phyloP scores from a whole-genome alignment of 1,140 invertebrate genomes.

The Bathynomus jamesi region DNA sequence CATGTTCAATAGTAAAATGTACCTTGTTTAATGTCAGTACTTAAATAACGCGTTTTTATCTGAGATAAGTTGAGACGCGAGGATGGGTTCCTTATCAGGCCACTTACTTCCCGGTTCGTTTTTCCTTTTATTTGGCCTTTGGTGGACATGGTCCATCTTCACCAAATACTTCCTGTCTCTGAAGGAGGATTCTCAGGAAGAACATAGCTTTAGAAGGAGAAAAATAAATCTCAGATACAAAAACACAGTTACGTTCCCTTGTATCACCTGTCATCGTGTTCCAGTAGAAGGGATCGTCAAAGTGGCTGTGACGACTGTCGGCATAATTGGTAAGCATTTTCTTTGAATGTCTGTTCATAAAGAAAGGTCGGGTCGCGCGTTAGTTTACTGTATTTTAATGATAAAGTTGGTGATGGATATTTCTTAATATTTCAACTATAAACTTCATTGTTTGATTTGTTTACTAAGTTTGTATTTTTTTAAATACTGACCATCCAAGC shows the following conservation, averaged over 20 bases:
- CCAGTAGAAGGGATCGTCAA: conserved; percentile 11
- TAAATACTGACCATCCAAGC: too few species aligned
- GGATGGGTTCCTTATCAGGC: conserved; percentile 24
- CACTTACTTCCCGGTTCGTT: conserved; percentile 49
- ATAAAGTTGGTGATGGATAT: too few species aligned
- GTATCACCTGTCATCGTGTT: neutral
- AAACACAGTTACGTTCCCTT: conserved; percentile 11
- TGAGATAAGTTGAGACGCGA: too few species aligned
- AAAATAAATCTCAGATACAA: neutral
- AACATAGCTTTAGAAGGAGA: neutral
- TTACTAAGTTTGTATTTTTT: too few species aligned
- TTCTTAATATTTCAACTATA: too few species aligned
- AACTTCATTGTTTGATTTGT: too few species aligned
- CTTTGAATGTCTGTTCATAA: too few species aligned
- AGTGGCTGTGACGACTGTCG: neutral
- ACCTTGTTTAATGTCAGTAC: too few species aligned
- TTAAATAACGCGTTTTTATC: too few species aligned
- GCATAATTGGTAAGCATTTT: conserved; percentile 8
- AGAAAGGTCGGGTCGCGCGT: too few species aligned
- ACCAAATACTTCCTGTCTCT: conserved; percentile 2
- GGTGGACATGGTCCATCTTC: conserved; percentile 45
- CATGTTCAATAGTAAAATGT: too few species aligned
- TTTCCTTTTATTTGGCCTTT: conserved; percentile 45
- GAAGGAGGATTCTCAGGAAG: neutral
- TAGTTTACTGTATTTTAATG: too few species aligned